Base-by-base conservation (phyloP, 2,888 invertebrate species). In the Ernsta delagoae region DNA sequence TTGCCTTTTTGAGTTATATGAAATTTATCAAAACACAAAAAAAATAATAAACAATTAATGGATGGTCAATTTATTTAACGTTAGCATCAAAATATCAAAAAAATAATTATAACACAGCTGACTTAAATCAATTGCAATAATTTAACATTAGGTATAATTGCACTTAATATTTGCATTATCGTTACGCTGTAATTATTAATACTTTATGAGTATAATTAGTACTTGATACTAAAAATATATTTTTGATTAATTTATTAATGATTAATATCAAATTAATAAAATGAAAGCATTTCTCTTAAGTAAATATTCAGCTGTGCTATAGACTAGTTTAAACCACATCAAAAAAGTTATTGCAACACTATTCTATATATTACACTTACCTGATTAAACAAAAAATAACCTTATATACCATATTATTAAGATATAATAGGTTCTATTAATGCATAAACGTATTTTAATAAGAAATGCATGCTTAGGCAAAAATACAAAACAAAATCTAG, bases 311-410 rank as follows among this genome's bases (percentile, higher is more conserved):
- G 72, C 72, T 69, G 75, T 72, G 76, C 74, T 71, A 63, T 72
- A 66, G 79, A 79, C 79, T 79, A 78, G 78, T 74, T 68, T 63
- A 69, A 74, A 73, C 72, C 70, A 74, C 68, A 73, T 73, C 61
- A 61, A 70, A 74, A 74, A 60, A n/a, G 59, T 53, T 41, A n/a
- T 34, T 34, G n/a, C n/a, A n/a, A n/a, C n/a, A n/a, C n/a, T n/a
- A n/a, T n/a, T n/a, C n/a, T n/a, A n/a, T n/a, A n/a, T n/a, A 36
- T 36, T 36, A 36, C 4, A 36, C 57, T 16, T 59, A 65, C 56
- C 5, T 48, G 24, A 64, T 16, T 7, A 24, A 6, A 5, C 7
- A 48, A 48, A 48, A 48, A 5, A 12, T 12, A 48, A n/a, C 36
- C 36, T 6, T 36, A 36, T 36, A 36, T 36, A 36, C 36, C 36